A percentile compares a stretch with the other conserved stretches of the same genome.
These are phyloP conservation scores for Luscinia luscinia DNA, from an alignment of 2,797 vertebrate genomes.

Conservation along the genomic window DNA sequence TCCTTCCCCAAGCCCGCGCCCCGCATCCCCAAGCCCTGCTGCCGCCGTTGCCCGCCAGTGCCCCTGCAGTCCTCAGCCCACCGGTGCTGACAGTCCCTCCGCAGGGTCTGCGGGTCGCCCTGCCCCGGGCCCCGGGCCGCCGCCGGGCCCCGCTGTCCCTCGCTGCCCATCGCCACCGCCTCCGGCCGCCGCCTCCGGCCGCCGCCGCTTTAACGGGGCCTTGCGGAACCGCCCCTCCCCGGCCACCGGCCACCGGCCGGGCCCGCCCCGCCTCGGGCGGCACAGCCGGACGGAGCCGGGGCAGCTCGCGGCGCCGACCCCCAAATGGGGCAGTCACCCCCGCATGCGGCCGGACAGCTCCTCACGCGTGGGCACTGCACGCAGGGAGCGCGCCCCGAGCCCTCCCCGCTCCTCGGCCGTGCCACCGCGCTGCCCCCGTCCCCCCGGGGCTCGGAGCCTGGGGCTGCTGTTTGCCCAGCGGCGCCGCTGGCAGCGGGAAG, in stretches of 20 bases:
- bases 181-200: not conserved
- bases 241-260: not conserved
- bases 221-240: not conserved
- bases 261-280: not conserved
- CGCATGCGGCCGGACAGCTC: not conserved
- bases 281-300: too few species aligned
- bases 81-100: constrained; percentile 38
- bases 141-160: not conserved
- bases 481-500: not conserved
- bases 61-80: not conserved
- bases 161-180: constrained; percentile 12
- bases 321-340: too few species aligned
- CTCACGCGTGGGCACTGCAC: not conserved
- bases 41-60: not conserved
- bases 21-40: not conserved
- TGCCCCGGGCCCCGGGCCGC: not conserved
- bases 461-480: not conserved
- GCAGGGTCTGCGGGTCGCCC: not conserved
- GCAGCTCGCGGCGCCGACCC: not conserved
- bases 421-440: not conserved
- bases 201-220: not conserved
- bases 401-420: too few species aligned
- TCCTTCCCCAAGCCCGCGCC: not conserved
- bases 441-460: not conserved
- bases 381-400: not conserved